These are phyloP conservation scores for Copsychus sechellarum DNA, from an alignment of 2,113 vertebrate species.

Conservation along the genomic window DNA sequence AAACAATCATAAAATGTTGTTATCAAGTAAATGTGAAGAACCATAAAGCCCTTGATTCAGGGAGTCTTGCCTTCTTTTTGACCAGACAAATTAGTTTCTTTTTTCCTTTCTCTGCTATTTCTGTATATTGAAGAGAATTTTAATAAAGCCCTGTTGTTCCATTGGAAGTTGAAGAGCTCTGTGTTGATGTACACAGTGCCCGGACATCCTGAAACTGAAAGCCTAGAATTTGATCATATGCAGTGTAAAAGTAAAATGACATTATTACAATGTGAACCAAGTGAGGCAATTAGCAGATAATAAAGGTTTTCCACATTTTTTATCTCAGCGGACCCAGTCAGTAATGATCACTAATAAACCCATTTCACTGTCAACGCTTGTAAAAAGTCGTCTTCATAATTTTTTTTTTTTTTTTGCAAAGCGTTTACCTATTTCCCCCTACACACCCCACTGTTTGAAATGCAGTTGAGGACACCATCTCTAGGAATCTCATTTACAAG, in stretches of 20 bases:
- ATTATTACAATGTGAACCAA: slow-evolving; percentile 12
- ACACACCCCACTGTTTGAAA: not conserved
- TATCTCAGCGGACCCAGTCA: not conserved
- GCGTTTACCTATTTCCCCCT: not conserved
- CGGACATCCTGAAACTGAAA: not conserved
- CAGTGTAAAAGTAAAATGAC: not conserved
- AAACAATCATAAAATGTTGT: not conserved
- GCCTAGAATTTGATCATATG: not conserved
- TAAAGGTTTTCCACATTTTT: not conserved
- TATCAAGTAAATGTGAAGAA: not conserved
- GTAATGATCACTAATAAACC: slow-evolving; percentile 30
- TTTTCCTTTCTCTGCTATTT: not conserved
- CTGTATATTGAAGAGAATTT: not conserved
- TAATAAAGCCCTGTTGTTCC: not conserved
- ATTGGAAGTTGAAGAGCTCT: slow-evolving; percentile 13
- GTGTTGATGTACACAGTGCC: not conserved
- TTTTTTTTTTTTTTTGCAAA: not conserved
- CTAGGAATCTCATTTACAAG: not conserved
- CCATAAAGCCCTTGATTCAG: not conserved
- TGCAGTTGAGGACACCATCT: not conserved
- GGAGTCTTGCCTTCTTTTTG: not conserved
- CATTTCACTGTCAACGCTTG: not conserved
- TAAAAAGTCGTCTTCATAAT: not conserved
- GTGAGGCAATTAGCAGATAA: slow-evolving; percentile 19
- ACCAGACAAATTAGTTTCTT: not conserved